Base-by-base conservation (phyloP, 35 echinoderm and acorn worm genomes). In the Chiridota heheva region DNA sequence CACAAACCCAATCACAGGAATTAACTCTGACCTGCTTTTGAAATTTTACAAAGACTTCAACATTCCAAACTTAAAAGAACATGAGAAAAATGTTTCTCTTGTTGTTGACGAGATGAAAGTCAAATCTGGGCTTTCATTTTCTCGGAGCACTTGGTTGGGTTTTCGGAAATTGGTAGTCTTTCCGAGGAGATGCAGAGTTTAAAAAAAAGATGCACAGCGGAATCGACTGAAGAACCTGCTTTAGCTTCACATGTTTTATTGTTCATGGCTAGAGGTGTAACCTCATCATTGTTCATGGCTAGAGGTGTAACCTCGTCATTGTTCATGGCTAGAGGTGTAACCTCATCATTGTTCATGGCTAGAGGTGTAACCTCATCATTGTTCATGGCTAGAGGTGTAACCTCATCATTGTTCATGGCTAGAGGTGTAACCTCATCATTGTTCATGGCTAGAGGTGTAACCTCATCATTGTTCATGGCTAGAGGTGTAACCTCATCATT, bases 91-190 rank as follows among this genome's bases (percentile, higher is more conserved):
- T 24, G 56, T 58, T 4, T 24, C n/a, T 13, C 30, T 58, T 4
- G 56, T 58, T 18, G n/a, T 58, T 58, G 56, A 58, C 30, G 56
- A 58, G 15, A 58, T 58, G 56, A 58, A 58, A 28, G 15, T 58
- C 2, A 58, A 24, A 28, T 58, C 56, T 4, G 56, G 56, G 2
- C n/a, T 58, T 4, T 18, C 30, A 24, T 58, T 58, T 58, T 58
- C 56, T 4, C n/a, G 30, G 56, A 58, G 15, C 13, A 58, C 56
- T 4, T 58, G 56, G 3, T 4, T 4, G 56, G 56, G 15, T 58
- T 58, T 16, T 28, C 30, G n/a, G 56, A 58, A 24, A 28, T 58
- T 58, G 56, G 56, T 28, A 24, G 2, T 4, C 20, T 58, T 16
- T 24, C n/a, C 15, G n/a, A 18, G 2, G 56, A 58, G 13, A 58